Base-by-base conservation (phyloP, 2,797 vertebrate genomes). In the Micrastur ruficollis region DNA sequence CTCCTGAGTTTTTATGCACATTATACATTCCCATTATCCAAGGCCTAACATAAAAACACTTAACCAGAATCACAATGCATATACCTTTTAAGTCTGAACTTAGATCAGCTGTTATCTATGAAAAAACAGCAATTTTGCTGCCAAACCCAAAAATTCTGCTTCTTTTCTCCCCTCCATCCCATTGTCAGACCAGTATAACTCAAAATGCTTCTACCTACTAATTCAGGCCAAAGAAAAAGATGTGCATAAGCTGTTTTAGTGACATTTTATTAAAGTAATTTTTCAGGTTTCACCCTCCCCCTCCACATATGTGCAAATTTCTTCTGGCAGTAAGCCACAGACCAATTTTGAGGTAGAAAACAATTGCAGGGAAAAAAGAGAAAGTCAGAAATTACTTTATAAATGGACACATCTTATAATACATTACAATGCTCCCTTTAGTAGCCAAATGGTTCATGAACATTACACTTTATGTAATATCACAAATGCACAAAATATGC, bases 401-500 rank as follows among this genome's bases (percentile, higher is more conserved):
- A 95, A 93, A 91, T 40, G 62, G 89, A 71, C 82, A 92, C 32
- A 61, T 86, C 46, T 86, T 76, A 26, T 53, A 92, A 71, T 90
- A 78, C 49, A 68, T 74, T 93, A 88, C 34, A 71, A 23, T 38
- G 62, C 50, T 96, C 89, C 80, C 94, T 95, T 89, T 74, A 65
- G 75, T 38, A 86, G 63, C 88, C 82, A 56, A 61, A 61, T 59
- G 73, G 72, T 61, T 92, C 81, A 52, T 22, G 62, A 89, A 83
- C 81, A 90, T 83, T 73, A 81, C 72, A 89, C 70, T 76, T 90
- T 44, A 61, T 56, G 86, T 50, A 72, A 63, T 87, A 93, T 79
- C 78, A 95, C 90, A 97, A 97, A 93, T 86, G 84, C 90, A 93
- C 84, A 88, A 96, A 96, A 96, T 93, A 94, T 68, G 74, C 87